Percentiles rank a stretch among this genome's conserved stretches.
Conservation (phyloP, 2,888 invertebrate species). For the Euplagia quadripunctaria region DNA sequence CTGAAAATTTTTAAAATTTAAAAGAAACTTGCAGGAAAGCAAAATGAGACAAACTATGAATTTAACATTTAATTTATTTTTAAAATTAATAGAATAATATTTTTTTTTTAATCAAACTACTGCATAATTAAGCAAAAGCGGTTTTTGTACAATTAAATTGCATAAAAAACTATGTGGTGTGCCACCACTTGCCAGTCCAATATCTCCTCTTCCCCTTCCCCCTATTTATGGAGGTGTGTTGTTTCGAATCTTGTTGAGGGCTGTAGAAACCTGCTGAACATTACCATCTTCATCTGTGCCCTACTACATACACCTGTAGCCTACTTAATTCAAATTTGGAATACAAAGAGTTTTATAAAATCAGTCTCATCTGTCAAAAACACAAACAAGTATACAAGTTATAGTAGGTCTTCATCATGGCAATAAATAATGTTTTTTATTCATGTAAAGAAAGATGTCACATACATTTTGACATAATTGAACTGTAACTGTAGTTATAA, state of each 20-base stretch:
- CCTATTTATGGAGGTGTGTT: not conserved
- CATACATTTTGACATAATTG: too few relatives aligned
- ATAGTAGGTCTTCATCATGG: too few relatives aligned
- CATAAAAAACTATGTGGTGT: not conserved
- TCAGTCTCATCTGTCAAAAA: too few relatives aligned
- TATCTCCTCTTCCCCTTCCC: not conserved
- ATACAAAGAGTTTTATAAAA: not conserved
- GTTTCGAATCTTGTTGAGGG: not conserved
- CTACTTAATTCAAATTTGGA: not conserved
- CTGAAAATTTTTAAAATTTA: not conserved
- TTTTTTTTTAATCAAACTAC: too few relatives aligned
- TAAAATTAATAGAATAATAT: not conserved
- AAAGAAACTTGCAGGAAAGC: not conserved
- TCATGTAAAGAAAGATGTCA: too few relatives aligned
- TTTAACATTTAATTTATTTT: not conserved
- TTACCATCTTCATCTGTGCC: not conserved
- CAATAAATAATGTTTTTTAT: too few relatives aligned
- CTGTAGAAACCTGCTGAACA: not conserved
- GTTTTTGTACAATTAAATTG: too few relatives aligned
- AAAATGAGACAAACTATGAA: not conserved
- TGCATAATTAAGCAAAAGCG: too few relatives aligned
- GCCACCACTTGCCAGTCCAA: not conserved
- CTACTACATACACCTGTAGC: not conserved
- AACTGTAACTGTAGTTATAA: too few relatives aligned
- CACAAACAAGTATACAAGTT: not conserved